phyloP scores from a whole-genome alignment of 2,888 invertebrate genomes.

The Venusia cambrica region DNA sequence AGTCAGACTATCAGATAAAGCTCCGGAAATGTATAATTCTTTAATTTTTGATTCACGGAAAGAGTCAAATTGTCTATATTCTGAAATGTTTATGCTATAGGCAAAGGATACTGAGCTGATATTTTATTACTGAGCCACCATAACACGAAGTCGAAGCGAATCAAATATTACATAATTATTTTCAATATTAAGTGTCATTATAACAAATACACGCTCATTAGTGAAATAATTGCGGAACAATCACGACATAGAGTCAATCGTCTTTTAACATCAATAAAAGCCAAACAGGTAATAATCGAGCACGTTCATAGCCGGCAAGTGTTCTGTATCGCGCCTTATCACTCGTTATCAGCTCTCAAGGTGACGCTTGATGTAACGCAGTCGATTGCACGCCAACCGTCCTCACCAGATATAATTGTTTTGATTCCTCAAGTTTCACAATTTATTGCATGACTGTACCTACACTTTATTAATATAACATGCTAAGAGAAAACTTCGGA shows the following conservation, averaged over 20 bases:
- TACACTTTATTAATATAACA: not conserved
- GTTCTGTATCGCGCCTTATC: constrained; percentile 52
- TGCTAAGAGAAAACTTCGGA: no score
- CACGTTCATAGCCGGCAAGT: constrained; percentile 31
- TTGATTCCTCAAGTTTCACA: constrained; percentile 39
- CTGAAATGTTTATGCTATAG: no score
- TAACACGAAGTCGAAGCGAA: no score
- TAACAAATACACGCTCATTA: constrained; percentile 18
- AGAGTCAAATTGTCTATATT: no score
- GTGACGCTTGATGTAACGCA: constrained; percentile 65
- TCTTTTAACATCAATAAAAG: constrained; percentile 24
- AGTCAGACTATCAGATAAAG: no score
- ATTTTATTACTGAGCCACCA: no score
- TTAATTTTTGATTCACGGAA: no score
- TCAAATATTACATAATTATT: no score
- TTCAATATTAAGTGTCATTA: no score
- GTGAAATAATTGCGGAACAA: constrained; percentile 17
- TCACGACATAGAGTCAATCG: constrained; percentile 18
- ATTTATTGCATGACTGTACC: constrained; percentile 8
- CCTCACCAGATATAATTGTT: constrained; percentile 50
- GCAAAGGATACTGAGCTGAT: no score
- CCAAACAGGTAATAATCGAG: constrained; percentile 17
- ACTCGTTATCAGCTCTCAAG: constrained; percentile 71
- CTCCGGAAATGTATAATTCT: no score
- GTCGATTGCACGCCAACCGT: constrained; percentile 59